phyloP scores from a whole-genome alignment of 2,113 vertebrate genomes.

The Bungarus multicinctus region DNA sequence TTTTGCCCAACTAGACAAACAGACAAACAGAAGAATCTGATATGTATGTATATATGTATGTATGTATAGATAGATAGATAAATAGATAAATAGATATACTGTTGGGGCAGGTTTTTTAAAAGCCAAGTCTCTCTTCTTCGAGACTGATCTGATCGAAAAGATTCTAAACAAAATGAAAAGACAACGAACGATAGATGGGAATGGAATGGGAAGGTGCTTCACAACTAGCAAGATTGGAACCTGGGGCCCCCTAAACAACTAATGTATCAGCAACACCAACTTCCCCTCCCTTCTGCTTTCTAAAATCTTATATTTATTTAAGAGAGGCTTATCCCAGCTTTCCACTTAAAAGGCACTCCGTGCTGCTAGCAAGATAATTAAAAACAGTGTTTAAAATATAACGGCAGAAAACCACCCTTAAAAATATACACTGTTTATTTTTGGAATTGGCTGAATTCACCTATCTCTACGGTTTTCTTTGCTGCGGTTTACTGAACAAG shows the following conservation, averaged over 20 bases:
- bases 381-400: neutral
- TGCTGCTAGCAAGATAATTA: neutral
- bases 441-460: neutral
- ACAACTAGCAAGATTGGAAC: neutral
- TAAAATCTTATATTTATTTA: neutral
- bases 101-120: neutral
- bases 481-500: neutral
- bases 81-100: too few species aligned
- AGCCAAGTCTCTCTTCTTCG: neutral
- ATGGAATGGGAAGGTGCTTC: neutral
- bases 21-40: too few species aligned
- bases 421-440: neutral
- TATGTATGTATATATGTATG: too few species aligned
- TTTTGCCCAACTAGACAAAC: too few species aligned
- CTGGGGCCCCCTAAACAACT: neutral
- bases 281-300: neutral
- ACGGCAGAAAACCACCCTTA: neutral
- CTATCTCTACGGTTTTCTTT: neutral
- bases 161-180: neutral
- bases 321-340: neutral
- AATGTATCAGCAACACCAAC: neutral
- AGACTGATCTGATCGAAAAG: neutral
- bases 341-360: neutral
- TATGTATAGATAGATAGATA: too few species aligned
- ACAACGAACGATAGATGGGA: neutral